Percentiles rank a stretch among this genome's conserved stretches.
Conservation (phyloP, 2,113 vertebrate species). For the Muscicapa adusta region DNA sequence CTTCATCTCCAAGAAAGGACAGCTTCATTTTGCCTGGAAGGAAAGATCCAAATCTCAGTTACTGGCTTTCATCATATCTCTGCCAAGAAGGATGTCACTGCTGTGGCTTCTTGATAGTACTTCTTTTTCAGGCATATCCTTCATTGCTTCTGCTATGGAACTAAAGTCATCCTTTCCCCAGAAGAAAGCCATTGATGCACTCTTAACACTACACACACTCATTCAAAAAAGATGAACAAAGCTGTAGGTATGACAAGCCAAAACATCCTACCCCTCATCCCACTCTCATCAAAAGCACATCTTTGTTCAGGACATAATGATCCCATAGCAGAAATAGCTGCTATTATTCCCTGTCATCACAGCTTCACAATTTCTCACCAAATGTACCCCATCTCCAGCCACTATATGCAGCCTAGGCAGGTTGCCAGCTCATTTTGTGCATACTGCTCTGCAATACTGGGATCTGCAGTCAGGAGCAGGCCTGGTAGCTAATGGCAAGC, state of each 20-base stretch:
- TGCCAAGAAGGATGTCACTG: neutral
- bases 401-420: neutral
- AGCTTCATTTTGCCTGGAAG: neutral
- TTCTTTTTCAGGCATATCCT: neutral
- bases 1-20: neutral
- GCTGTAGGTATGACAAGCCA: neutral
- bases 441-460: neutral
- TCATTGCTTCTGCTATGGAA: neutral
- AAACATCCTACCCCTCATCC: neutral
- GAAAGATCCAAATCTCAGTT: neutral
- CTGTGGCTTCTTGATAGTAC: neutral
- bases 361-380: neutral
- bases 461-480: neutral
- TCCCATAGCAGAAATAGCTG: neutral
- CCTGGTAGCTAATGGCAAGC: neutral
- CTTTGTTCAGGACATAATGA: neutral
- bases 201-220: rapidly evolving
- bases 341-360: neutral
- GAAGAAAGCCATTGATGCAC: neutral
- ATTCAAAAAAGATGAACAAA: neutral
- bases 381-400: neutral
- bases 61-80: neutral
- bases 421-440: neutral
- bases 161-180: neutral
- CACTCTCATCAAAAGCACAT: neutral